A percentile compares a stretch with the other conserved stretches of the same genome.
Conservation (phyloP, 2,888 invertebrate species). For the Meghimatium bilineatum region DNA sequence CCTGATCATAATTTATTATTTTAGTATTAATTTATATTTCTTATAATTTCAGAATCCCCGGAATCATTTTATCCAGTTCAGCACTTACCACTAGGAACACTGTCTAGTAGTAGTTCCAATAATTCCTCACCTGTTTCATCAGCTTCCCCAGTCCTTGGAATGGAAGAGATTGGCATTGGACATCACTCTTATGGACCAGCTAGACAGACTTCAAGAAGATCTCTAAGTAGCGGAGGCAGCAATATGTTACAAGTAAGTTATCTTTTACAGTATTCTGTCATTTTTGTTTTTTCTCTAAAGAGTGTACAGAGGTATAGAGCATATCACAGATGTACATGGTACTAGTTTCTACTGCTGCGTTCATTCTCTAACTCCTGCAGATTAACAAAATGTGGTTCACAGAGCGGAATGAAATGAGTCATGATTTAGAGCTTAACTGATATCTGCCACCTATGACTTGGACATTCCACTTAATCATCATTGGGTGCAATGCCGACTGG, state of each 20-base stretch:
- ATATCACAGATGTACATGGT: too few species aligned
- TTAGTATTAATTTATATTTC: background rate
- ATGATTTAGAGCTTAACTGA: too few species aligned
- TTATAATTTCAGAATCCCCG: slow-evolving; percentile 5
- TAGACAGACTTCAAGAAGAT: slow-evolving; percentile 31
- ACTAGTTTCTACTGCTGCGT: too few species aligned
- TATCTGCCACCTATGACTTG: too few species aligned
- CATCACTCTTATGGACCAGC: background rate
- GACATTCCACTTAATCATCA: too few species aligned
- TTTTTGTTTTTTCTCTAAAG: too few species aligned
- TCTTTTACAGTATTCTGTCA: too few species aligned
- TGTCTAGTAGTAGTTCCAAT: slow-evolving; percentile 1
- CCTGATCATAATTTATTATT: background rate
- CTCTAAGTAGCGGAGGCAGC: slow-evolving; percentile 27
- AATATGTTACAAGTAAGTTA: slow-evolving; percentile 19
- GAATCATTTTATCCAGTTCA: slow-evolving; percentile 8
- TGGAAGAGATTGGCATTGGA: slow-evolving; percentile 20
- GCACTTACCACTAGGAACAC: background rate
- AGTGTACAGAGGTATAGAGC: too few species aligned
- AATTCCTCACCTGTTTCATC: background rate
- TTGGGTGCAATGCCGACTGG: too few species aligned
- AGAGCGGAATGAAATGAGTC: too few species aligned
- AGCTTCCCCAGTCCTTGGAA: slow-evolving; percentile 12
- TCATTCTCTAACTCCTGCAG: too few species aligned
- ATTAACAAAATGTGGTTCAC: too few species aligned